Conservation (phyloP, 2,888 invertebrate species). For the Archips xylosteana region DNA sequence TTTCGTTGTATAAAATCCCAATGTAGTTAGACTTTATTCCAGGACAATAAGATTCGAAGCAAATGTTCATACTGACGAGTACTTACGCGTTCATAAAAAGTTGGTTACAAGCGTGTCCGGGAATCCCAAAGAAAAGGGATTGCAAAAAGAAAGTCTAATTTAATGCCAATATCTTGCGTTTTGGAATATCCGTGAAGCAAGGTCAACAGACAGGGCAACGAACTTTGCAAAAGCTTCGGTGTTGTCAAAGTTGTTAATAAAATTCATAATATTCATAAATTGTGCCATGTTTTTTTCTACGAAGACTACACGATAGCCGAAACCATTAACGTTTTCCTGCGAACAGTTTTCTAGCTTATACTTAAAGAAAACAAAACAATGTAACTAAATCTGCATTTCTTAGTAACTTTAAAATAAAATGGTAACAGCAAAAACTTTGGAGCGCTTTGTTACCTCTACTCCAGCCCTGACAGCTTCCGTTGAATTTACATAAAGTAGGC, state of each 20-base stretch:
- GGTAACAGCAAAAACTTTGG: constrained; percentile 28
- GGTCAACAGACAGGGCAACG: constrained; percentile 56
- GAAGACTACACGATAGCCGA: constrained; percentile 6
- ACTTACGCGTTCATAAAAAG: neutral
- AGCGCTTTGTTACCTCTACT: constrained; percentile 43
- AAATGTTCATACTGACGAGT: constrained; percentile 9
- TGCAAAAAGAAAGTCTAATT: constrained; percentile 53
- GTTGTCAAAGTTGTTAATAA: constrained; percentile 31
- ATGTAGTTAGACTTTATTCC: neutral
- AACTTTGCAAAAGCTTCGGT: constrained; percentile 48
- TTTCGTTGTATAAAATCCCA: neutral
- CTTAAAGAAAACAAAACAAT: neutral
- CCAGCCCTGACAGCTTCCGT: constrained; percentile 57
- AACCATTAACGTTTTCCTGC: neutral
- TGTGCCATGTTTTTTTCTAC: constrained; percentile 14
- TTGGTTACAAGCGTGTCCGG: constrained; percentile 8
- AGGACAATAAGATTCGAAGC: neutral
- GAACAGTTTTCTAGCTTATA: neutral
- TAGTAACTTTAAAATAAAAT: constrained; percentile 23
- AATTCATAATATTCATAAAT: constrained; percentile 35
- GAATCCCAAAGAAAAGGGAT: constrained; percentile 39
- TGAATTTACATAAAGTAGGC: constrained; percentile 58
- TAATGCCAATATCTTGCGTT: constrained; percentile 54
- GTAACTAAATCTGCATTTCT: neutral
- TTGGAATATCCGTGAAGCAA: constrained; percentile 57